Conservation (phyloP, 1,140 invertebrate species). For the Contarinia nasturtii region DNA sequence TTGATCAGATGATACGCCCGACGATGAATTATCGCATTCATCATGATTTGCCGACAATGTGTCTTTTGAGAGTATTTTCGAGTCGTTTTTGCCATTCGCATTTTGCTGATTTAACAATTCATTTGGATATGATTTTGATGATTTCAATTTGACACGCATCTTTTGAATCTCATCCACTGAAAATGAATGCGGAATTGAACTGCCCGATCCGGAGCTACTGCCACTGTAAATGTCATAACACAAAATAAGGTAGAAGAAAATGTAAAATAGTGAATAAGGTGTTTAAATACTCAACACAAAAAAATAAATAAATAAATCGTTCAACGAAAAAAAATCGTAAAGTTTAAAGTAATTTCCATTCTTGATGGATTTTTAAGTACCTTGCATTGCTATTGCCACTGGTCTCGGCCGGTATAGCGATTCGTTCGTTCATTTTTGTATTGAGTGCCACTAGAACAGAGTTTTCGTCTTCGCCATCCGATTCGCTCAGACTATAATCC, state of each 20-base stretch:
- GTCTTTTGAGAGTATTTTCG: constrained; percentile 5
- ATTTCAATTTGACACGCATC: constrained; percentile 61
- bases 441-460: constrained; percentile 20
- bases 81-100: constrained; percentile 5
- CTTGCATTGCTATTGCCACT: constrained; percentile 47
- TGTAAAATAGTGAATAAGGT: constrained; percentile 1
- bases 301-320: no score
- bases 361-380: constrained; percentile 16
- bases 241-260: constrained; percentile 11
- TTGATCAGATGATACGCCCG: constrained; percentile 69
- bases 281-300: neutral
- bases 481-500: constrained; percentile 71
- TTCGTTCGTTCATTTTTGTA: constrained; percentile 22
- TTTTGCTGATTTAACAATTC: constrained; percentile 36
- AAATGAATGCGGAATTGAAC: constrained; percentile 62
- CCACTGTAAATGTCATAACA: no score
- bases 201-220: constrained; percentile 41
- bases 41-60: constrained; percentile 27
- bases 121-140: constrained; percentile 66
- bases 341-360: neutral
- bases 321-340: constrained; percentile 1
- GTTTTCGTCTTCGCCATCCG: constrained; percentile 39
- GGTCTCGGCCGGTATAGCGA: constrained; percentile 30
- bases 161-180: constrained; percentile 76
- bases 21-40: constrained; percentile 73